A percentile compares a stretch with the other conserved stretches of the same genome.
Evolutionary conservation across 1,140 invertebrate species (phyloP).

Genomic region (Radopholus similis): DNA sequence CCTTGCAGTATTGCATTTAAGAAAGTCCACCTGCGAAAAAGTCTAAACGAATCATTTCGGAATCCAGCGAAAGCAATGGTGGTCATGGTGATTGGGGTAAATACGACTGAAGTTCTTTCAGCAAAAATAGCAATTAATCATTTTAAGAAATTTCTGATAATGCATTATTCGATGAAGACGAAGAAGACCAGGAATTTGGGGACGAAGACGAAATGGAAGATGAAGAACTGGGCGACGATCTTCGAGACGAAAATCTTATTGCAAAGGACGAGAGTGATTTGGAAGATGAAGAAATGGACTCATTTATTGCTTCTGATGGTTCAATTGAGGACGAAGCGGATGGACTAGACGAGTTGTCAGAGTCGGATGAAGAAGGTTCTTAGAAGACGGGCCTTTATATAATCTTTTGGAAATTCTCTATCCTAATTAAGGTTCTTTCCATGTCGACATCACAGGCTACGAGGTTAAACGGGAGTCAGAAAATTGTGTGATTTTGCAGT

Average conservation of each 20-base stretch:
- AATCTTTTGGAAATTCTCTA: not conserved
- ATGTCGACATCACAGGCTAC: constrained; percentile 15
- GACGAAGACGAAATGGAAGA: constrained; percentile 18
- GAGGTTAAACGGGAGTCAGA: not conserved
- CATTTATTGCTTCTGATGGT: constrained; percentile 6
- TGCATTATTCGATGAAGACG: not conserved
- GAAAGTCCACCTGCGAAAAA: not conserved
- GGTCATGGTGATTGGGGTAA: not conserved
- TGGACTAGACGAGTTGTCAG: too few species aligned
- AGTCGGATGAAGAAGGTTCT: constrained; percentile 6
- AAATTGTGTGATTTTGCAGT: constrained; percentile 21
- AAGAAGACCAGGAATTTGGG: too few species aligned
- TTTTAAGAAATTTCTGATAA: not conserved
- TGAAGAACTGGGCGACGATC: constrained; percentile 1
- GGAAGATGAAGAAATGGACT: constrained; percentile 15
- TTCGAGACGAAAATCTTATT: not conserved
- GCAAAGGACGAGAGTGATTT: not conserved
- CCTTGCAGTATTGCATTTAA: not conserved
- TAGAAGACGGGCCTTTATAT: not conserved
- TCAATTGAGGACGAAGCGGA: constrained; percentile 24
- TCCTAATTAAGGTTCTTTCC: constrained; percentile 7
- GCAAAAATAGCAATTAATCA: not conserved
- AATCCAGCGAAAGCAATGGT: not conserved
- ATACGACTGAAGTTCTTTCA: not conserved
- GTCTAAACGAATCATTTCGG: not conserved